These are phyloP conservation scores for Pseudois nayaur DNA, from an alignment of 2,113 vertebrate genomes.

Conservation along the genomic window DNA sequence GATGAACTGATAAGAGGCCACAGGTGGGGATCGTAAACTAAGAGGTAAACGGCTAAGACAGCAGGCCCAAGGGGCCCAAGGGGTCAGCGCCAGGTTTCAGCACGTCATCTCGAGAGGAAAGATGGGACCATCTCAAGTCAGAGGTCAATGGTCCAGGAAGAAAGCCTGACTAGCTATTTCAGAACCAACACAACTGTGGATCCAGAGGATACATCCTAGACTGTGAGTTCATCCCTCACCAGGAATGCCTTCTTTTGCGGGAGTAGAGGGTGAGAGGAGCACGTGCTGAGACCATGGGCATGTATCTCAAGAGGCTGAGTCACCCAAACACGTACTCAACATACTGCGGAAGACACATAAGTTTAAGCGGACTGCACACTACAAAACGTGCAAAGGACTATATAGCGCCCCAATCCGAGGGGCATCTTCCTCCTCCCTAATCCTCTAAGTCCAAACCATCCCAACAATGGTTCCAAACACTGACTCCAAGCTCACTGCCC, in stretches of 20 bases:
- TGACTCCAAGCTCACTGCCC: not conserved
- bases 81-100: not conserved
- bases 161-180: not conserved
- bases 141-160: not conserved
- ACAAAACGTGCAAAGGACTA: not conserved
- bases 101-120: not conserved
- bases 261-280: not conserved
- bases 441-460: not conserved
- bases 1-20: not conserved
- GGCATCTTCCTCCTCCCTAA: not conserved
- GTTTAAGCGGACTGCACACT: not conserved
- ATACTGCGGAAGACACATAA: rapidly evolving
- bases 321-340: not conserved
- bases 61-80: not conserved
- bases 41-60: not conserved
- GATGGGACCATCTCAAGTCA: not conserved
- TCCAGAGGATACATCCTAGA: not conserved
- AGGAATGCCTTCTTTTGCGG: not conserved
- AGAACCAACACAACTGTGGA: not conserved
- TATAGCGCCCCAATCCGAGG: rapidly evolving
- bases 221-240: rapidly evolving
- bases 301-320: not conserved
- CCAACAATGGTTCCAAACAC: not conserved
- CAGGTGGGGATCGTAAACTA: rapidly evolving
- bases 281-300: not conserved